Evolutionary conservation across 2,113 vertebrate species (phyloP), one percentile per base, ranked within the genome.

Genomic region (Mastomys coucha): DNA sequence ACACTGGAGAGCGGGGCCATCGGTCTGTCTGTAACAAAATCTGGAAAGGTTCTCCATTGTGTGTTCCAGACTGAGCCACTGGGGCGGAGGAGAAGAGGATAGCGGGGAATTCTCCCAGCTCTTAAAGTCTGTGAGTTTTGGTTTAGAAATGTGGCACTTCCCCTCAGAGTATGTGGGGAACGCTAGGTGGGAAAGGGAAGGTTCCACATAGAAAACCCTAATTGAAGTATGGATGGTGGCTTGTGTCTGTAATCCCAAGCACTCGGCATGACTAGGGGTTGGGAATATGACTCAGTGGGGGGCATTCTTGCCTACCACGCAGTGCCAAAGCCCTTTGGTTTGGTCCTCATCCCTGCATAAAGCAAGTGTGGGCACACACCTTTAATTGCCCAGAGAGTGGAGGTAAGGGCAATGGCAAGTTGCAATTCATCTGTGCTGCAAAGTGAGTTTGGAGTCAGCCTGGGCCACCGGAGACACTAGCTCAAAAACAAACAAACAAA

Each of bases 81-180:
- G n/a, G 24, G 5, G 4, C 5, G 4, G 63, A 86, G 58, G 28
- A 73, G 77, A 26, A 84, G 92, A 63, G 28, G 16, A 53, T 63
- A 33, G 19, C 31, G 51, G 69, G 81, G 26, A 65, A 81, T 58
- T 88, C 49, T 58, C 1, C 39, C 13, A 91, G 63, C 20, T 88
- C 49, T 20, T 75, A 31, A 88, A 88, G 42, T 42, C 84, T 75
- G 12, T 42, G 72, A 70, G 2, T 78, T 84, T 26, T 51, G n/a
- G n/a, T 86, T 94, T 77, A 75, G 75, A 84, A 94, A 73, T 92
- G 26, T 85, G 80, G n/a, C 84, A 5, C 80, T 76, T 88, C 45
- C 7, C 36, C 56, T 10, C 9, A 69, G 39, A 20, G 1, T 49
- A 45, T 22, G n/a, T 95, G 77, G 58, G 88, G 56, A 89, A 65